Percentiles rank a stretch among this genome's conserved stretches.
Evolutionary conservation across 2,888 invertebrate genomes (phyloP).

Genomic region (Anaspis maculata): DNA sequence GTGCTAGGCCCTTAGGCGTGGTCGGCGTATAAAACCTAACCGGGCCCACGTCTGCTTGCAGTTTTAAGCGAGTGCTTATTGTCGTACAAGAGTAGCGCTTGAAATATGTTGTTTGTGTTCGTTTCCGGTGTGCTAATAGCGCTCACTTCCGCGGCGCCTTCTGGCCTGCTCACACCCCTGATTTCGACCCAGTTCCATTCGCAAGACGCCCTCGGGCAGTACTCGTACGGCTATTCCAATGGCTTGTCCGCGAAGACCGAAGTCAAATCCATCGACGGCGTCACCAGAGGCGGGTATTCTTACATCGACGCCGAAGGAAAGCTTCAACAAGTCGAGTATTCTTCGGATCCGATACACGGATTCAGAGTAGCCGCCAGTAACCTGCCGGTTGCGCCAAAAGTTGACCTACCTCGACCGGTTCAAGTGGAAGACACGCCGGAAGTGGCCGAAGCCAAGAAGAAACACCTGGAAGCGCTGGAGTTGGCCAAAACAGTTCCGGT

Average conservation of each 20-base stretch:
- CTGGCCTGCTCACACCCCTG: background rate
- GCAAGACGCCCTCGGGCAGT: slow-evolving; percentile 51
- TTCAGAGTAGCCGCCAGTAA: slow-evolving; percentile 61
- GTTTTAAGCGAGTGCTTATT: too few species aligned
- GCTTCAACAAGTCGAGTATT: slow-evolving; percentile 56
- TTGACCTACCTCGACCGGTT: background rate
- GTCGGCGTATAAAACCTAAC: too few species aligned
- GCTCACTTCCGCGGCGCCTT: too few species aligned
- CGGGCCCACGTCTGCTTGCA: too few species aligned
- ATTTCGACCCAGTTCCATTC: slow-evolving; percentile 39
- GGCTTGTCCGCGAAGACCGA: slow-evolving; percentile 59
- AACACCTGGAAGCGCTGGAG: slow-evolving; percentile 33
- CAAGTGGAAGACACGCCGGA: slow-evolving; percentile 33
- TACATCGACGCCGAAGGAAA: slow-evolving; percentile 60
- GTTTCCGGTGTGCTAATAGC: too few species aligned
- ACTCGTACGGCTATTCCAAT: slow-evolving; percentile 55
- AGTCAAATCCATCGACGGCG: slow-evolving; percentile 51
- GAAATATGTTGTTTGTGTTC: too few species aligned
- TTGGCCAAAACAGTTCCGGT: too few species aligned
- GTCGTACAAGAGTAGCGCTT: too few species aligned
- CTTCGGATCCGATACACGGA: slow-evolving; percentile 55
- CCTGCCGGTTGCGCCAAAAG: slow-evolving; percentile 39
- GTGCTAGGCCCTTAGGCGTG: too few species aligned
- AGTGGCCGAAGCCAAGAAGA: slow-evolving; percentile 36
- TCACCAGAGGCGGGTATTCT: slow-evolving; percentile 58